Percentiles rank a stretch among this genome's conserved stretches.
Conservation (phyloP, 2,113 vertebrate species). For the Pristiophorus japonicus region DNA sequence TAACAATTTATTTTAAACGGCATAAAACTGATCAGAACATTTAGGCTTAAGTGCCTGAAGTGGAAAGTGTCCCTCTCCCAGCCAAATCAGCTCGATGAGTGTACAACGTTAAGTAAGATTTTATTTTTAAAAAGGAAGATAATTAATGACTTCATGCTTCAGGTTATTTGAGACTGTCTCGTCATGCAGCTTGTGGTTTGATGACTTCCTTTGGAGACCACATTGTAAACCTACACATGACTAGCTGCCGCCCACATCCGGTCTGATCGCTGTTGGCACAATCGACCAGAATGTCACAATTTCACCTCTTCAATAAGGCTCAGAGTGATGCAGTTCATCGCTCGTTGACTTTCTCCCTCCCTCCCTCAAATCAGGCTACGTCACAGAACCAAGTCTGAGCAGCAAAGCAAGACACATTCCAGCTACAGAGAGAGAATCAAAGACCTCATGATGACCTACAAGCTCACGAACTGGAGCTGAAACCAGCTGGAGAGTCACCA, state of each 20-base stretch:
- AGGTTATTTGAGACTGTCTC: no score
- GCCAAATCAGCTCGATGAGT: background rate
- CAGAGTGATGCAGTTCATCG: background rate
- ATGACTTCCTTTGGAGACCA: background rate
- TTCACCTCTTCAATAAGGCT: background rate
- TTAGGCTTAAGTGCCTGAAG: background rate
- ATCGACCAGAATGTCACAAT: no score
- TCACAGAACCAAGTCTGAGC: background rate
- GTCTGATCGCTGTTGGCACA: no score
- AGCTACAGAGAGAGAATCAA: background rate
- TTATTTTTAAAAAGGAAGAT: background rate
- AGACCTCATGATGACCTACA: background rate
- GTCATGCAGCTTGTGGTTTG: background rate
- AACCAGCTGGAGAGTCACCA: background rate
- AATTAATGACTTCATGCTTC: no score
- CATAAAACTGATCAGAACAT: background rate
- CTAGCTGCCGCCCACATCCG: no score
- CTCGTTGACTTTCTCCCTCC: background rate
- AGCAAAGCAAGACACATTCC: background rate
- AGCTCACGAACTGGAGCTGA: background rate
- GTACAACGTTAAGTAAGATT: background rate
- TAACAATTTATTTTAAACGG: background rate
- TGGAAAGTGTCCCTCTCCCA: background rate
- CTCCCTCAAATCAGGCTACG: background rate
- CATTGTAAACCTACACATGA: background rate